A percentile compares a stretch with the other conserved stretches of the same genome.
Conservation (phyloP, 2,113 vertebrate genomes). For the Anhinga rufa region DNA sequence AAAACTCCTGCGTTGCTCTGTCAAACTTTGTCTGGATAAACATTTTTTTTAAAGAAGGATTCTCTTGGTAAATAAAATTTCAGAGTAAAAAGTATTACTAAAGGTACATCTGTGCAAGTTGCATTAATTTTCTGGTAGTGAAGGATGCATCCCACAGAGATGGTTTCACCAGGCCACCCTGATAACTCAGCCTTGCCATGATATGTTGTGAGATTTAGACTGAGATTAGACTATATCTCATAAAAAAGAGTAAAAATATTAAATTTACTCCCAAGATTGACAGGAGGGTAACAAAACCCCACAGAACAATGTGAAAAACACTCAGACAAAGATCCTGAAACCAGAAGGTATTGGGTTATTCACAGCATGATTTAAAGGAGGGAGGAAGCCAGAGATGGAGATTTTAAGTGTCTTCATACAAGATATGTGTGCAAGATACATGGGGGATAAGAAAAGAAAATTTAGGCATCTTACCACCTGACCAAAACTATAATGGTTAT, state of each 20-base stretch:
- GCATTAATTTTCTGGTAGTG: background rate
- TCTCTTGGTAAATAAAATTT: slow-evolving; percentile 19
- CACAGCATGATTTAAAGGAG: background rate
- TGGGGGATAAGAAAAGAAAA: background rate
- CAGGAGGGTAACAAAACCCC: background rate
- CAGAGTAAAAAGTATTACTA: background rate
- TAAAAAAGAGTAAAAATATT: background rate
- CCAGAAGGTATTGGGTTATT: background rate
- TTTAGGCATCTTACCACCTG: background rate
- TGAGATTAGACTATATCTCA: background rate
- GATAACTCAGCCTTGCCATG: background rate
- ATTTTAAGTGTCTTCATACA: background rate
- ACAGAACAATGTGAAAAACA: background rate
- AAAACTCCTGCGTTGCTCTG: slow-evolving; percentile 23
- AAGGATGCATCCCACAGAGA: background rate
- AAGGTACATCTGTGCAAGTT: background rate
- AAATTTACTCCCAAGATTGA: background rate
- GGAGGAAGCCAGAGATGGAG: background rate
- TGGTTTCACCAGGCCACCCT: background rate
- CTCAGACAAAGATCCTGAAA: background rate
- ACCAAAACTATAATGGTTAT: background rate
- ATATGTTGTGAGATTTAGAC: background rate
- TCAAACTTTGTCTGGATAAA: slow-evolving; percentile 26
- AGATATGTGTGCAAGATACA: background rate
- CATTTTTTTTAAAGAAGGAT: background rate